Evolutionary conservation across 2,797 vertebrate genomes (phyloP), one percentile per base, ranked within the genome.

Genomic region (Nothura maculosa): DNA sequence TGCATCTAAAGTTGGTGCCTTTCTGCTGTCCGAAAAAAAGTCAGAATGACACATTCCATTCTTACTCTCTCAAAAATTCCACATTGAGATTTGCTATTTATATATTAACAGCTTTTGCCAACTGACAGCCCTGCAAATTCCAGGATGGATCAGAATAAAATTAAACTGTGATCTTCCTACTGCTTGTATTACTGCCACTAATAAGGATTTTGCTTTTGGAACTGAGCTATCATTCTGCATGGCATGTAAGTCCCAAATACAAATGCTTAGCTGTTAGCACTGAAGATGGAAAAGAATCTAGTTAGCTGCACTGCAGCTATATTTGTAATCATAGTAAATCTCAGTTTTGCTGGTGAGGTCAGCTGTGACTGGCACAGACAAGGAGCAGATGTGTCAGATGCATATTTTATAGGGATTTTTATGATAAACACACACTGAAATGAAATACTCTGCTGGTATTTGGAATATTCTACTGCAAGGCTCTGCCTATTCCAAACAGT

Each of bases 341-440:
- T 82, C 13, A 5, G 66, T n/a, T 90, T 89, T 74, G 74, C 63
- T 68, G 21, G 54, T 47, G 86, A 94, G 83, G 90, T 74, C 68
- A 85, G 84, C 1, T 18, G 72, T 7, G 58, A 47, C 87, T 94
- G 95, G 81, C 79, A 89, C 10, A 27, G 75, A 55, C 48, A 69
- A 69, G 52, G 63, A 89, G 74, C 73, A 42, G 55, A 84, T 92
- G 77, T 88, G 89, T 91, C 89, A 90, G 80, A 74, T 70, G 85
- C 25, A 78, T 76, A 72, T 81, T 95, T 94, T 89, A 92, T 72
- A 70, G 70, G 85, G 70, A 81, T 61, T 86, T 94, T 95, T 84
- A 88, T 68, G 80, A 82, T 80, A 93, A 86, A 80, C 48, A 77
- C 57, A 52, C 9, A 43, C 21, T 86, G 74, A 92, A 95, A 82